Evolutionary conservation across 2,797 vertebrate species (phyloP).

Genomic region (Craterocephalus amniculus): DNA sequence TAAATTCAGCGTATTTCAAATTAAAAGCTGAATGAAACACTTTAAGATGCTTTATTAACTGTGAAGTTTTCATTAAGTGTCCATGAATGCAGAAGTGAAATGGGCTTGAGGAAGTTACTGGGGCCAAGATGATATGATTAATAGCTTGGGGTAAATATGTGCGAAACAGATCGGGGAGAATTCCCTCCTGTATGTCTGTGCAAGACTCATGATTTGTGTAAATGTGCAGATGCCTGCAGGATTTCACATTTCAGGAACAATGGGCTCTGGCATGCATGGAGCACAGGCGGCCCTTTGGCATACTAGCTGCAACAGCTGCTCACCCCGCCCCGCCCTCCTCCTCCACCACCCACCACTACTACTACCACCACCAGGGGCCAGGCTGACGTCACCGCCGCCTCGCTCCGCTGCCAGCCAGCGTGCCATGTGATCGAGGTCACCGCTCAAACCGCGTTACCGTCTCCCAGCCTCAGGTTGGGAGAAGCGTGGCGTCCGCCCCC

Average conservation of each 20-base stretch:
- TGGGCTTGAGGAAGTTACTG: not conserved
- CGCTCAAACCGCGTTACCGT: constrained; percentile 68
- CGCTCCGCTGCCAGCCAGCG: constrained; percentile 42
- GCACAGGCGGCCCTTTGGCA: constrained; percentile 64
- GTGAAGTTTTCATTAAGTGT: not conserved
- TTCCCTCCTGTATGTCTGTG: not conserved
- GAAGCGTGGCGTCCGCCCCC: constrained; percentile 43
- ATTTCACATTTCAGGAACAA: constrained; percentile 22
- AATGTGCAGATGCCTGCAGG: constrained; percentile 17
- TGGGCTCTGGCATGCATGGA: constrained; percentile 18
- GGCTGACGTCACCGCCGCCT: constrained; percentile 68
- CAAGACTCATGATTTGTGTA: constrained; percentile 11
- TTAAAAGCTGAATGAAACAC: not conserved
- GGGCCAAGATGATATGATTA: too few relatives aligned
- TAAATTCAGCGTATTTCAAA: not conserved
- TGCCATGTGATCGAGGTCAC: constrained; percentile 69
- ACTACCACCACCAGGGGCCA: constrained; percentile 62
- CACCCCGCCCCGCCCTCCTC: constrained; percentile 43
- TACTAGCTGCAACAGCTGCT: constrained; percentile 73
- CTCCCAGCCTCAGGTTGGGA: constrained; percentile 54
- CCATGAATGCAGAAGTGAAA: not conserved
- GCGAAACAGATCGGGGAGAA: not conserved
- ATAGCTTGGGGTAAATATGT: not conserved
- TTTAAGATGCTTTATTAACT: not conserved
- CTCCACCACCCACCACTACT: constrained; percentile 49